Conservation (phyloP, 2,888 invertebrate genomes). For the Nipponacmea schrenckii region DNA sequence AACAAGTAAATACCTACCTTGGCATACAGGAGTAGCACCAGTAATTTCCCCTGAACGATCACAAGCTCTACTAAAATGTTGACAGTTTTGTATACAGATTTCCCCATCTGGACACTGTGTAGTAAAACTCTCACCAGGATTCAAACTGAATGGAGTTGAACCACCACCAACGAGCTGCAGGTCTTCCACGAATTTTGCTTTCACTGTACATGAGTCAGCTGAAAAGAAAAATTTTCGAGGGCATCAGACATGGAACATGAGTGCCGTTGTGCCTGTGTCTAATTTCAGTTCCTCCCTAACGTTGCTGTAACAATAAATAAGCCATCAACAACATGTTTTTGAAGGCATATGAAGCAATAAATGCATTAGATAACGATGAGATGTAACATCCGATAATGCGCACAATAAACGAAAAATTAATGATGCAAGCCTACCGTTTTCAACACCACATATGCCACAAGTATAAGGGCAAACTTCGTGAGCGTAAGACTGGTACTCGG, state of each 20-base stretch:
- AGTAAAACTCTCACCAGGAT: background rate
- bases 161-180: background rate
- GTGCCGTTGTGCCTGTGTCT: too few species aligned
- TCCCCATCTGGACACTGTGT: background rate
- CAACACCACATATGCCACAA: background rate
- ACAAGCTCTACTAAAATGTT: slow-evolving; percentile 3
- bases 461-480: background rate
- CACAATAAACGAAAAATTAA: too few species aligned
- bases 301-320: too few species aligned
- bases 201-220: background rate
- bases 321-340: too few species aligned
- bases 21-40: background rate
- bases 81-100: background rate
- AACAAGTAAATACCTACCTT: background rate
- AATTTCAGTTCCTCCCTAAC: too few species aligned
- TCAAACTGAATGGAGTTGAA: background rate
- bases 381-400: too few species aligned
- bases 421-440: background rate
- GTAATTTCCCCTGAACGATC: background rate
- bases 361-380: too few species aligned
- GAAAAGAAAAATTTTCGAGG: background rate
- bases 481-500: background rate
- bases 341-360: too few species aligned
- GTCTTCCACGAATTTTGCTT: background rate
- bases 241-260: too few species aligned